Evolutionary conservation across 2,113 vertebrate genomes (phyloP), one percentile per base, ranked within the genome.

Genomic region (Tympanuchus pallidicinctus): DNA sequence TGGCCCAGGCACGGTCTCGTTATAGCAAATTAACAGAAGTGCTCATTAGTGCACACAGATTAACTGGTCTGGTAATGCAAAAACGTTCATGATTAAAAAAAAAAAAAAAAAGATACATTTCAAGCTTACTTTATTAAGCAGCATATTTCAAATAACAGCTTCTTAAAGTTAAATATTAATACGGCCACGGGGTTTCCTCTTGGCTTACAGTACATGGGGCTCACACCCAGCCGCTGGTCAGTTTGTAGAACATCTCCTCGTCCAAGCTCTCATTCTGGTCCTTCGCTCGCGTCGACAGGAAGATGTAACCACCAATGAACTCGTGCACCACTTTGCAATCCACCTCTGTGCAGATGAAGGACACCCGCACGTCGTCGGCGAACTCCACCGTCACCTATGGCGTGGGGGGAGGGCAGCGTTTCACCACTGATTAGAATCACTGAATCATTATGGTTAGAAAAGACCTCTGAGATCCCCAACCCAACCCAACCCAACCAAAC

Each of bases 231-330:
- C 99, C 99, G 8, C 99, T 99, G 97, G 99, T 99, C 94, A 99
- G 99, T 98, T 99, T 99, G 97, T 99, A 99, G 98, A 99, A 99
- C 99, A 99, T 99, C 98, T 99, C 99, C 94, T 99, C 99, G 2
- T 99, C 99, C 90, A 99, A 97, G 79, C 99, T 99, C 97, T 99
- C 99, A 27, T 99, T 99, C 98, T 99, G 99, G 97, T 99, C 99
- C 97, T 99, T 99, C 38, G 99, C 99, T 10, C 99, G 98, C 0
- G 99, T 99, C 12, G 99, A 99, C 91, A 99, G 94, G 97, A 99
- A 99, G 97, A 99, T 99, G 97, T 99, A 99, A 76, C 99, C 99
- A 0, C 99, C 99, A 11, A 99, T 99, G 97, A 99, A 99, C 96
- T 99, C 99, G 47, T 99, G 99, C 42, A 99, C 99, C 96, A 99